These are phyloP conservation scores for Idris sp. DNA, from an alignment of 1,140 invertebrate species.

Conservation along the genomic window DNA sequence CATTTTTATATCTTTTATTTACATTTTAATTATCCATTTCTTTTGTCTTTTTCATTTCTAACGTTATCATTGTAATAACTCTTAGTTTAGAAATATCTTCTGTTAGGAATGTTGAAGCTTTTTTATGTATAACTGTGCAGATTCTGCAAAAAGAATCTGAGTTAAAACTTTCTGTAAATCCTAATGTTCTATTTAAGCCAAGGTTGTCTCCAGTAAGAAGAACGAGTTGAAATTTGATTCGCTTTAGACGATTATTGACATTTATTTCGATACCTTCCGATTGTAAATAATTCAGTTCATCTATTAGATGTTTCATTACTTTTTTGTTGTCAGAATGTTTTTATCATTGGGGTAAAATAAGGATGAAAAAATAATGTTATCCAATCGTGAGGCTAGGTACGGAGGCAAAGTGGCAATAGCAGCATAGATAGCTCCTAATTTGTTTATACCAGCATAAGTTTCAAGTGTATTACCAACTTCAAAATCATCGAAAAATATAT, in stretches of 20 bases:
- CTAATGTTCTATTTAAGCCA: too few relatives aligned
- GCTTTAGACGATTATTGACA: background rate
- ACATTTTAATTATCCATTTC: too few relatives aligned
- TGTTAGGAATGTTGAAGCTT: background rate
- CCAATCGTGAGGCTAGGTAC: slow-evolving; percentile 10
- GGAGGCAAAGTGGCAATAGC: slow-evolving; percentile 15
- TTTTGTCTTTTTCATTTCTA: too few relatives aligned
- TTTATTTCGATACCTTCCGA: background rate
- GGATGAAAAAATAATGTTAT: slow-evolving; percentile 21
- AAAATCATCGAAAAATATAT: slow-evolving; percentile 52
- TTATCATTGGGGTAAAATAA: slow-evolving; percentile 12
- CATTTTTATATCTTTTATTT: too few relatives aligned
- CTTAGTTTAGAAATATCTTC: background rate
- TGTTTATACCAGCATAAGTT: slow-evolving; percentile 3
- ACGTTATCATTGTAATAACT: too few relatives aligned
- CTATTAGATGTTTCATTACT: too few relatives aligned
- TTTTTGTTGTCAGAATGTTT: too few relatives aligned
- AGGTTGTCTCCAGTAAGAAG: slow-evolving; percentile 1
- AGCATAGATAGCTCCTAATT: slow-evolving; percentile 18
- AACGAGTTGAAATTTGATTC: background rate
- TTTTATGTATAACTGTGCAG: background rate
- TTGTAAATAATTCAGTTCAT: too few relatives aligned
- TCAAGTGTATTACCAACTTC: slow-evolving; percentile 34
- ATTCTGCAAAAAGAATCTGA: background rate
- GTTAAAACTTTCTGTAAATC: background rate